Conservation (phyloP, 2,113 vertebrate genomes). For the Otolemur garnettii region DNA sequence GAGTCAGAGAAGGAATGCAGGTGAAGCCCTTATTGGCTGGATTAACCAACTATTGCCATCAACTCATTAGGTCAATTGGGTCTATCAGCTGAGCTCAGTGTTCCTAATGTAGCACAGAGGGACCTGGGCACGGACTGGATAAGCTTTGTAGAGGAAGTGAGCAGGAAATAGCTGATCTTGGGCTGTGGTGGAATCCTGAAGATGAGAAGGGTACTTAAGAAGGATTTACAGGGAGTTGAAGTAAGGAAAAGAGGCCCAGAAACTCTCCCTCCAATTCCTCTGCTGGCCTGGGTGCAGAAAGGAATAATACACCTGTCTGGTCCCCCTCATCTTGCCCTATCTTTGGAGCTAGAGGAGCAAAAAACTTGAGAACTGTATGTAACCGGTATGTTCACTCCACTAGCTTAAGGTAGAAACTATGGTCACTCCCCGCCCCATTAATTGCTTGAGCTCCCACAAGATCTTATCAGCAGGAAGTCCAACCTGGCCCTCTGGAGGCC, state of each 20-base stretch:
- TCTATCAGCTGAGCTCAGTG: background rate
- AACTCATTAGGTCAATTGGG: background rate
- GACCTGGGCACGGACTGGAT: background rate
- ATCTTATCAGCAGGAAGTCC: constrained; percentile 30
- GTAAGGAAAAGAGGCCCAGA: background rate
- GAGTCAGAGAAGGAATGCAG: background rate
- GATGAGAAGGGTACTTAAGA: background rate
- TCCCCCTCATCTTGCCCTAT: background rate
- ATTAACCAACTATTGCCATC: background rate
- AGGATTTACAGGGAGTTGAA: background rate
- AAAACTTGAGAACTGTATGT: background rate
- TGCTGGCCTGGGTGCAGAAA: constrained; percentile 17
- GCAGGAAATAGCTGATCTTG: background rate
- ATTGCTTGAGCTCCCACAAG: background rate
- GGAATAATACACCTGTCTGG: background rate
- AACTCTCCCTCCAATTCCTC: background rate
- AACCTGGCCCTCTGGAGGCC: background rate
- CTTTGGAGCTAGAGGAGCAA: constrained; percentile 2
- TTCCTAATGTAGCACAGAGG: background rate
- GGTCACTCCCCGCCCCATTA: background rate
- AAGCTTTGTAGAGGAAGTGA: background rate
- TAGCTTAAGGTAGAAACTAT: background rate
- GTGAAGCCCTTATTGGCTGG: background rate
- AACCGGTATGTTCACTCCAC: background rate
- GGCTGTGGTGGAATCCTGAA: background rate